Evolutionary conservation across 2,797 vertebrate species (phyloP), one percentile per base, ranked within the genome.

Genomic region (Anabacerthia variegaticeps): DNA sequence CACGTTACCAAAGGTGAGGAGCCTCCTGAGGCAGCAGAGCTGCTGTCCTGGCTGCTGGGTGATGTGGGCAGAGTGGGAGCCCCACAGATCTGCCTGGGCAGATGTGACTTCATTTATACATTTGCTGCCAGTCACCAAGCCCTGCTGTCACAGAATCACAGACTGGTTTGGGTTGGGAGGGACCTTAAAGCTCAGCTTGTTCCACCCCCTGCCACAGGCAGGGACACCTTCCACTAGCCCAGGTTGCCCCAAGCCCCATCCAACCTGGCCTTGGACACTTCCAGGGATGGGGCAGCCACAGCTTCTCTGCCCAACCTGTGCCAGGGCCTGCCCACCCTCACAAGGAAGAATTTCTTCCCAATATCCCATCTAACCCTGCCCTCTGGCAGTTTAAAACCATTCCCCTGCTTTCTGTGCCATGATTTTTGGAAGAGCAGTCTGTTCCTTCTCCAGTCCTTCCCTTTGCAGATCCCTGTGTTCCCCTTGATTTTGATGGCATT

Each of bases 1-100:
- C 63, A 97, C 89, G 3, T 96, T 99, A 83, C 99, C 99, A 20
- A 98, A 99, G 98, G 99, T 99, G 97, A 97, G 93, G 21, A 81
- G n/a, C 26, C 34, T 15, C 9, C 8, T 2, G 22, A 36, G 46
- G 34, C 62, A 55, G 41, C 68, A 39, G 63, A 82, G 59, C 28
- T 85, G 69, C 54, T 59, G 37, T 85, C 24, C 43, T 90, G 84
- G 58, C 61, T 75, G 78, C 55, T 63, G 67, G 26, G 24, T 67
- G 26, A 14, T 69, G 43, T 75, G 72, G 68, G 68, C 5, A 5
- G 41, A 52, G 56, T 14, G 34, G 44, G 84, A 89, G 46, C 58
- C 62, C 61, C 30, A 58, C 34, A 90, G 85, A 73, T 66, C 32
- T 37, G 11, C 1, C 0, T 3, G 1, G 41, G 37, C 56, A 77